A percentile compares a stretch with the other conserved stretches of the same genome.
phyloP scores from a whole-genome alignment of 23 tunicate species.

The Ciona savignyi region DNA sequence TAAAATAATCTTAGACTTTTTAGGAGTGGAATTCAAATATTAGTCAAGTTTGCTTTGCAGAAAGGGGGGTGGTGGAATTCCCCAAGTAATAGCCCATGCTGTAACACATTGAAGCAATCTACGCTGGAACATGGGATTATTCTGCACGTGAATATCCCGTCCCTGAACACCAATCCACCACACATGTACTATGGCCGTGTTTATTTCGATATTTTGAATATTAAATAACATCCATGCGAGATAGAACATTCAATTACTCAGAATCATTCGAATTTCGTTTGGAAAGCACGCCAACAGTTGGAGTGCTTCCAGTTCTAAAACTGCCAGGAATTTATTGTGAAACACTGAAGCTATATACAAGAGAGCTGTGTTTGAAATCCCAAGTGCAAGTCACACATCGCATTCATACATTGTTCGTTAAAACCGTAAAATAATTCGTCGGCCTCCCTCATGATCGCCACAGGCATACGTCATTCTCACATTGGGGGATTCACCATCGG shows the following conservation, averaged over 20 bases:
- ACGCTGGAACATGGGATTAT: too few relatives aligned
- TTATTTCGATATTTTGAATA: too few relatives aligned
- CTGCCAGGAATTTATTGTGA: neutral
- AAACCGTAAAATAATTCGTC: neutral
- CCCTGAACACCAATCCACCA: too few relatives aligned
- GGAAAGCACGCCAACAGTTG: neutral
- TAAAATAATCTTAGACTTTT: too few relatives aligned
- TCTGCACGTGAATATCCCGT: too few relatives aligned
- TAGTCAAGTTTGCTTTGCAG: too few relatives aligned
- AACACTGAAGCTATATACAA: constrained; percentile 1
- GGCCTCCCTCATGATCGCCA: neutral
- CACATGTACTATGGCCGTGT: too few relatives aligned
- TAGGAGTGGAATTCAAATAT: too few relatives aligned
- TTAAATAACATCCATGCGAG: neutral
- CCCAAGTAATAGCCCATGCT: too few relatives aligned
- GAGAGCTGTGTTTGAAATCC: neutral
- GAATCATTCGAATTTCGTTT: too few relatives aligned
- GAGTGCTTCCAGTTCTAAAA: neutral
- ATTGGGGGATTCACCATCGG: neutral
- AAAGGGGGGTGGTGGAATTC: too few relatives aligned
- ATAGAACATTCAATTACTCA: neutral
- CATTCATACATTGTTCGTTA: neutral
- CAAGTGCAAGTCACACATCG: neutral
- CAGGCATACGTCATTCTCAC: neutral
- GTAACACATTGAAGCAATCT: too few relatives aligned